Evolutionary conservation across 2,113 vertebrate species (phyloP), one percentile per base, ranked within the genome.

Genomic region (Parus major): DNA sequence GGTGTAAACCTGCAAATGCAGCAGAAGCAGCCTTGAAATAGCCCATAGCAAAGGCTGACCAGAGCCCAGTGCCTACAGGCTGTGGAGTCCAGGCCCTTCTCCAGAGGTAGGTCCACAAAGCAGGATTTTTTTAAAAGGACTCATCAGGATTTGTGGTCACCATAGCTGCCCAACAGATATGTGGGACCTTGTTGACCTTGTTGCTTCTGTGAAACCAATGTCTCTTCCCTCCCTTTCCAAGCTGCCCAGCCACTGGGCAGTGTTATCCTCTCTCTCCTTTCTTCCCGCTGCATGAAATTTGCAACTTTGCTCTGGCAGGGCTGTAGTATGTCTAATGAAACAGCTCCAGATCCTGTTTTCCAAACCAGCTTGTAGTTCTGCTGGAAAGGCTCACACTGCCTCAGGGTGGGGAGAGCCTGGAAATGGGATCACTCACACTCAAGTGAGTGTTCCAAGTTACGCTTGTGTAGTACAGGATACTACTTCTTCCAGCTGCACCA

Each of bases 21-120:
- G 76, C 93, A 92, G 63, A 88, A 89, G 23, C 9, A 41, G 52
- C 75, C 72, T 78, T 96, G 90, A 95, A 95, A 90, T 90, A 95
- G 53, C 68, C 44, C 35, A 8, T 42, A 69, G 66, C 57, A 87
- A 75, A 85, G 36, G 57, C 57, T 85, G 75, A 68, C 33, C n/a
- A 64, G 19, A 79, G 53, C 21, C 59, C 41, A 50, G 70, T 55
- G 66, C 57, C 70, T 93, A 8, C 75, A 85, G 59, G 53, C 85
- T 80, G 71, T 75, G 73, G 47, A 73, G 55, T 70, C 39, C 3
- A 0, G 33, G 50, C 63, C 50, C 31, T 50, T 77, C 79, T 65
- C 85, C 14, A 10, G 82, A 96, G 90, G 92, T 86, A 90, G 92
- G 82, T 96, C 23, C 20, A 15, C 50, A 22, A 4, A 60, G 16